A percentile compares a stretch with the other conserved stretches of the same genome.
These are phyloP conservation scores for Poeciliopsis gracilis DNA, from an alignment of 2,797 vertebrate genomes.

Conservation along the genomic window DNA sequence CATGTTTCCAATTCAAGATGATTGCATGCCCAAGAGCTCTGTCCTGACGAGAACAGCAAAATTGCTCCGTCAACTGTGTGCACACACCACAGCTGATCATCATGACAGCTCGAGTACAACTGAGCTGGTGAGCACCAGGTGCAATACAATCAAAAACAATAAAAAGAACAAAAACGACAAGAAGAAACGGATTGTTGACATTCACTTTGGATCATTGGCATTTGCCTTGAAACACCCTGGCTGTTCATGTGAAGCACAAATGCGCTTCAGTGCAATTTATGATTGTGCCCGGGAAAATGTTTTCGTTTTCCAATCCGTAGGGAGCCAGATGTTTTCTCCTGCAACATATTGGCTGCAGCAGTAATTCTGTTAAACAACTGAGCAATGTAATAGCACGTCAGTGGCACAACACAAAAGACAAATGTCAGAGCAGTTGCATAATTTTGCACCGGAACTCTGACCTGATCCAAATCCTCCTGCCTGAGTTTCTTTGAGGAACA, in stretches of 20 bases:
- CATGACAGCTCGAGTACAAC: constrained; percentile 38
- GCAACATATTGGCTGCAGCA: constrained; percentile 26
- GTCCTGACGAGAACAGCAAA: constrained; percentile 49
- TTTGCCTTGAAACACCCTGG: not conserved
- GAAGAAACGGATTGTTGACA: not conserved
- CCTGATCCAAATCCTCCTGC: constrained; percentile 39
- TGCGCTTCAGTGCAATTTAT: constrained; percentile 20
- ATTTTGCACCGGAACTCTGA: constrained; percentile 37
- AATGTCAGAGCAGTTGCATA: constrained; percentile 50
- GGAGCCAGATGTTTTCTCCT: constrained; percentile 41
- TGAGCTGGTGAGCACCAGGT: constrained; percentile 41
- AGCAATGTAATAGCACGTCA: constrained; percentile 51
- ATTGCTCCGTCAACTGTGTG: constrained; percentile 65
- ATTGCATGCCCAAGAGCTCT: constrained; percentile 59
- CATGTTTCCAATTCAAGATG: constrained; percentile 59
- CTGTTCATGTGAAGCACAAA: constrained; percentile 12
- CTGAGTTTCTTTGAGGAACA: constrained; percentile 35
- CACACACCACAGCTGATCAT: constrained; percentile 46
- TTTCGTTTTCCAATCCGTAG: constrained; percentile 16
- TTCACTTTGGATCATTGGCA: not conserved
- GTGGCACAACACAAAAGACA: constrained; percentile 34
- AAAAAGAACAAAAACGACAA: not conserved
- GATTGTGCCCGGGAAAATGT: constrained; percentile 20
- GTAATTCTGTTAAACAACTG: constrained; percentile 42
- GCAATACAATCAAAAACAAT: constrained; percentile 14